Evolutionary conservation across 2,797 vertebrate species (phyloP).

Genomic region (Geotrypetes seraphini): DNA sequence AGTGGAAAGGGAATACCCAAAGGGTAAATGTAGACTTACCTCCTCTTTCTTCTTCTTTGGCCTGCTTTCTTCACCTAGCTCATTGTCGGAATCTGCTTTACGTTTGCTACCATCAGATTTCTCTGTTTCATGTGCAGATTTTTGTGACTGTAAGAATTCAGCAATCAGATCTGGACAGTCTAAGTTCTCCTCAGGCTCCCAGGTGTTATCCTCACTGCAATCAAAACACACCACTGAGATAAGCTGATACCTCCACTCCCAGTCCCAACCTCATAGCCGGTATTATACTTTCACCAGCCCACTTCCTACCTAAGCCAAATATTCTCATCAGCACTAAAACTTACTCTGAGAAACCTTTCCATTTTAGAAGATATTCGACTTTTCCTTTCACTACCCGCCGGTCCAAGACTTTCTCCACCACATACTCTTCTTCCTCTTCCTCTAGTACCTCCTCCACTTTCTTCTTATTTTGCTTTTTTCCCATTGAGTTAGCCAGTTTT

Average conservation of each 20-base stretch:
- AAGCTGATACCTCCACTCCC: neutral
- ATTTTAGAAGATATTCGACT: conserved; percentile 94
- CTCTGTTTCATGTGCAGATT: conserved; percentile 70
- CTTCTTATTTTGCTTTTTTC: conserved; percentile 85
- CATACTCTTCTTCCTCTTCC: conserved; percentile 93
- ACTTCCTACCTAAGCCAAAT: too few relatives aligned
- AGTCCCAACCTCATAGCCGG: too few relatives aligned
- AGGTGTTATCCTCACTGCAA: conserved; percentile 90
- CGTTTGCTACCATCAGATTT: conserved; percentile 71
- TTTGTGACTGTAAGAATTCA: conserved; percentile 90
- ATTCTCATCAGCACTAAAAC: too few relatives aligned
- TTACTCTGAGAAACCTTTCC: conserved; percentile 96
- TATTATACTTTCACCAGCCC: neutral
- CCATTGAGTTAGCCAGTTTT: conserved; percentile 71
- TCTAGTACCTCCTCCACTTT: conserved; percentile 85
- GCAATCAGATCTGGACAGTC: conserved; percentile 95
- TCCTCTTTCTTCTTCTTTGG: conserved; percentile 96
- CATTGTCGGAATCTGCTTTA: conserved; percentile 69
- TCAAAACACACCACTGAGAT: conserved; percentile 1
- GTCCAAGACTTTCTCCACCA: conserved; percentile 93
- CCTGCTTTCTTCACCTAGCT: conserved; percentile 85
- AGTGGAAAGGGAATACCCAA: too few relatives aligned
- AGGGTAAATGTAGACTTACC: conserved; percentile 45
- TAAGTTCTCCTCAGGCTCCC: conserved; percentile 95
- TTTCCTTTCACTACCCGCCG: conserved; percentile 88